phyloP scores from a whole-genome alignment of 1,140 invertebrate species.

The Scaptomyza graminum region DNA sequence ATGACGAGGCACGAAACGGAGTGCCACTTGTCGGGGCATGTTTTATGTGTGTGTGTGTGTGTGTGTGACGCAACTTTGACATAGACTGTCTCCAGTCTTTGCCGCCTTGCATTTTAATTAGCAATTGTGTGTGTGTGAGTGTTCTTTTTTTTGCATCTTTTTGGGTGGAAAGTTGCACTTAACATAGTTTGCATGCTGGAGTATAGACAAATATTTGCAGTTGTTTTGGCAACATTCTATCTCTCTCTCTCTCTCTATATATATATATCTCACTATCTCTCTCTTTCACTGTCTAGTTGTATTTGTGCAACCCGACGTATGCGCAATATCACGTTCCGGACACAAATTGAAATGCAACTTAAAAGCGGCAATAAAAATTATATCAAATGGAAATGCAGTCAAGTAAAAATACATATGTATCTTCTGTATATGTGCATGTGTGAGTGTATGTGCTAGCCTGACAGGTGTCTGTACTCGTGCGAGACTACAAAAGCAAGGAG shows the following conservation, averaged over 20 bases:
- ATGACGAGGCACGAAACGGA: slow-evolving; percentile 42
- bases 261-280: no score
- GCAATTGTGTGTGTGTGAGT: slow-evolving; percentile 43
- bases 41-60: slow-evolving; percentile 4
- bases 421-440: slow-evolving; percentile 9
- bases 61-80: slow-evolving; percentile 54
- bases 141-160: slow-evolving; percentile 15
- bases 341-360: slow-evolving; percentile 74
- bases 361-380: slow-evolving; percentile 70
- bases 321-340: slow-evolving; percentile 50
- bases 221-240: slow-evolving; percentile 45
- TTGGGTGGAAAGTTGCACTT: slow-evolving; percentile 28
- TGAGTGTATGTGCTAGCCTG: slow-evolving; percentile 5
- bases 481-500: slow-evolving; percentile 10
- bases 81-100: slow-evolving; percentile 26
- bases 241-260: background rate
- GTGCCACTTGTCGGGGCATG: slow-evolving; percentile 3
- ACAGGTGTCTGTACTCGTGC: no score
- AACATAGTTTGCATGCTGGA: slow-evolving; percentile 60
- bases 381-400: slow-evolving; percentile 53
- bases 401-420: slow-evolving; percentile 36
- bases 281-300: background rate
- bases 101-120: slow-evolving; percentile 76
- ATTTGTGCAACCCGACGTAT: slow-evolving; percentile 41
- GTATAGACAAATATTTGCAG: slow-evolving; percentile 72